A percentile compares a stretch with the other conserved stretches of the same genome.
phyloP scores from a whole-genome alignment of 1,140 invertebrate species.

The Drosophila nasuta region DNA sequence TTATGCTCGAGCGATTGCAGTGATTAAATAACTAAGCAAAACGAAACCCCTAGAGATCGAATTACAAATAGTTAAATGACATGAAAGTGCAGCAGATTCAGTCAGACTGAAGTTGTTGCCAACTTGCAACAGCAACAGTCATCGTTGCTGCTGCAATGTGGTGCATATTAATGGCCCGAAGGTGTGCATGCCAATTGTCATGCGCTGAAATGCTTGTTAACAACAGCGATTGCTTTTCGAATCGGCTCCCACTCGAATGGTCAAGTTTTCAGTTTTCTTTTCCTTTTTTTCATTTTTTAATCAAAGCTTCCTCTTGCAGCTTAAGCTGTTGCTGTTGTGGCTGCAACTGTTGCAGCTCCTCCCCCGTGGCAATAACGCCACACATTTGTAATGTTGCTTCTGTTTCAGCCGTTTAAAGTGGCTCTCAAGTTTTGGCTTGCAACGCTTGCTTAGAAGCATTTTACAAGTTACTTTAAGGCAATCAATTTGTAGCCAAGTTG shows the following conservation, averaged over 20 bases:
- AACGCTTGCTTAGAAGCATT: constrained; percentile 66
- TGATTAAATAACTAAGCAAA: constrained; percentile 71
- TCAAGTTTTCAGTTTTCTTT: constrained; percentile 29
- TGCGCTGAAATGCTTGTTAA: constrained; percentile 83
- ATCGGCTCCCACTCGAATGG: constrained; percentile 47
- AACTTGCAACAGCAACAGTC: background rate
- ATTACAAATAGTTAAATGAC: constrained; percentile 60
- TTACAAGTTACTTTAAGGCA: constrained; percentile 84
- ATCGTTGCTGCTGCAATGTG: constrained; percentile 7
- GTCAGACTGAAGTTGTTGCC: background rate
- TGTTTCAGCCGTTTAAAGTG: constrained; percentile 67
- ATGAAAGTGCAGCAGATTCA: constrained; percentile 34
- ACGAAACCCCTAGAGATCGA: constrained; percentile 26
- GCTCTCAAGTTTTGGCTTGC: constrained; percentile 17
- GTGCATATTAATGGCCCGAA: constrained; percentile 76
- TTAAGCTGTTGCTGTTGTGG: constrained; percentile 28
- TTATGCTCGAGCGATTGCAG: constrained; percentile 68
- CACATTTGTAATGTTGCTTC: constrained; percentile 83
- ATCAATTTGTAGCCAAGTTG: constrained; percentile 73
- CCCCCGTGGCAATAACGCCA: constrained; percentile 82
- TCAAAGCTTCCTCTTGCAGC: constrained; percentile 56
- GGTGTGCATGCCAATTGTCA: constrained; percentile 83
- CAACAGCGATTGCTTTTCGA: constrained; percentile 78
- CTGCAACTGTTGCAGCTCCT: constrained; percentile 63
- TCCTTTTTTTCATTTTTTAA: constrained; percentile 59